Base-by-base conservation (phyloP, 2,888 invertebrate species). In the Acleris cristana region DNA sequence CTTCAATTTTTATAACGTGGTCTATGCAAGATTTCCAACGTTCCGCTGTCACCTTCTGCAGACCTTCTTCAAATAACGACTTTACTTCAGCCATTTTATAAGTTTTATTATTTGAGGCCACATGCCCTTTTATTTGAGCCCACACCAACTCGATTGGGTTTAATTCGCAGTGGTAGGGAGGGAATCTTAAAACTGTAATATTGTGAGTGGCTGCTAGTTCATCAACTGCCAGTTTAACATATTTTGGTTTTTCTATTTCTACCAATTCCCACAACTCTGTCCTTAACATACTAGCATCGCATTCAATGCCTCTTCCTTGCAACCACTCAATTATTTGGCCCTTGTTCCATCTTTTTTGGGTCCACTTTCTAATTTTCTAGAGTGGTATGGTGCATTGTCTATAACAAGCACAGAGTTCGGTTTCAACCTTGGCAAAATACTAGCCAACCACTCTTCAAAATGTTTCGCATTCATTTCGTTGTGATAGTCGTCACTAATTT, bases 121-220 rank as follows among this genome's bases (percentile, higher is more conserved):
- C 62, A 48, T 67, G 48, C 51, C 61, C 61, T 23, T 69, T 72
- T 14, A 67, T 59, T 6, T 70, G 63, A n/a, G n/a, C n/a, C n/a
- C n/a, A n/a, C n/a, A n/a, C n/a, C n/a, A n/a, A n/a, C n/a, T n/a
- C n/a, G n/a, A n/a, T n/a, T n/a, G n/a, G n/a, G n/a, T n/a, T n/a
- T n/a, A n/a, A n/a, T n/a, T n/a, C n/a, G n/a, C n/a, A n/a, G n/a
- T n/a, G n/a, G n/a, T n/a, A n/a, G n/a, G n/a, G 70, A 5, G 71
- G 70, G 30, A 72, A 51, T 40, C 69, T 51, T 48, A 72, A 34
- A 21, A 73, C 67, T 52, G 14, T 52, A 19, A 52, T 12, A 53
- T 61, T 61, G 61, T 53, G 26, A 23, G 34, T 16, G 8, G 49
- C 49, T 34, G 59, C 51, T 19, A 59, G 18, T 19, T 59, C 59